Percentiles rank a stretch among this genome's conserved stretches.
Evolutionary conservation across 2,888 invertebrate genomes (phyloP).

Genomic region (Quadroppia sp.): DNA sequence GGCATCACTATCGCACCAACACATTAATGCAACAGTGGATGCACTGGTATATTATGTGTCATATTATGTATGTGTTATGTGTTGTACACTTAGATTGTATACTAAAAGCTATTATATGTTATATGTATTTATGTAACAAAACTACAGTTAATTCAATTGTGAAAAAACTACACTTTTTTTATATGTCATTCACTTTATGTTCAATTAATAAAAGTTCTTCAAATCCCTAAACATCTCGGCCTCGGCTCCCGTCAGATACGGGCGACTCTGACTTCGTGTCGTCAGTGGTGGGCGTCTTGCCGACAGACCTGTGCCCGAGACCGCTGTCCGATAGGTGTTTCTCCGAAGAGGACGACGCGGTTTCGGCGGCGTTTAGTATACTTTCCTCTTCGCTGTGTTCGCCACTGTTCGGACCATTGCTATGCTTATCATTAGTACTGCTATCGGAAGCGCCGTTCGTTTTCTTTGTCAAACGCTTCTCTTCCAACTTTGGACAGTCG

Average conservation of each 20-base stretch:
- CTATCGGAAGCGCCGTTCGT: conserved; percentile 3
- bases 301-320: neutral
- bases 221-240: conserved; percentile 11
- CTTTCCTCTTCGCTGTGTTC: conserved; percentile 25
- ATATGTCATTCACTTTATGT: neutral
- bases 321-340: conserved; percentile 25
- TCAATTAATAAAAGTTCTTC: neutral
- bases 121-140: no score
- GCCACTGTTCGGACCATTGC: neutral
- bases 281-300: conserved; percentile 34
- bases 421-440: conserved; percentile 43
- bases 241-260: conserved; percentile 24
- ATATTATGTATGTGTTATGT: neutral
- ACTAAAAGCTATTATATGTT: no score
- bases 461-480: conserved; percentile 37
- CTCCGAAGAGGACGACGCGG: conserved; percentile 24
- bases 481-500: conserved; percentile 66
- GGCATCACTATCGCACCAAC: conserved; percentile 3
- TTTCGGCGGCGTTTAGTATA: conserved; percentile 29
- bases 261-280: conserved; percentile 32
- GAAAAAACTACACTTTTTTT: neutral
- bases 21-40: conserved; percentile 8
- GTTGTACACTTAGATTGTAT: no score
- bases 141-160: neutral
- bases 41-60: neutral